These are phyloP conservation scores for Amiota minor DNA, from an alignment of 2,888 invertebrate species.

Conservation along the genomic window DNA sequence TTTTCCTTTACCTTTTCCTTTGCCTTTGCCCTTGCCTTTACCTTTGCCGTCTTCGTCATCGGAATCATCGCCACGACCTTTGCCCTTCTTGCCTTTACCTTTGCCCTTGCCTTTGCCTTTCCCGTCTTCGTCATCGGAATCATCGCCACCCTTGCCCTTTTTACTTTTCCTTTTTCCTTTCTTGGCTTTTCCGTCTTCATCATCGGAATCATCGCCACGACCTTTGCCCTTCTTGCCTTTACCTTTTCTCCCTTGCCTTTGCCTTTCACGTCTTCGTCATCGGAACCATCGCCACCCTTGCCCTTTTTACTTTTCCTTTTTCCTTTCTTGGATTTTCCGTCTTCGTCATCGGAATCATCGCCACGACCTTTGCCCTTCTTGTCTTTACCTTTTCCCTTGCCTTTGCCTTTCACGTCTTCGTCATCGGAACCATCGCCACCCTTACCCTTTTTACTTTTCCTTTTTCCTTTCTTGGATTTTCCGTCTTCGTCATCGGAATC, in stretches of 20 bases:
- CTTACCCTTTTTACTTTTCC: conserved; percentile 13
- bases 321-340: no score
- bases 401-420: background rate
- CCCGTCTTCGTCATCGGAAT: background rate
- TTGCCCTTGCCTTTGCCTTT: background rate
- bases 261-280: background rate
- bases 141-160: background rate
- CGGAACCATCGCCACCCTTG: background rate
- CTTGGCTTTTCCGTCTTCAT: conserved; percentile 38
- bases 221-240: background rate
- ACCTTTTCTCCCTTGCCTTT: background rate
- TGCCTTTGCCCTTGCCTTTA: no score
- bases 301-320: conserved; percentile 16
- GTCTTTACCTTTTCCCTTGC: background rate
- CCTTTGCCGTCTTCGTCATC: background rate
- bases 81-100: background rate
- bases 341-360: conserved; percentile 1
- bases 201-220: background rate
- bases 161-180: conserved; percentile 23
- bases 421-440: background rate
- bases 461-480: conserved; percentile 28
- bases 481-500: conserved; percentile 8
- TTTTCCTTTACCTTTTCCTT: background rate
- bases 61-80: no score
- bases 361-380: conserved; percentile 12